Evolutionary conservation across 1,140 invertebrate genomes (phyloP).

Genomic region (Euura saliciscinereae): DNA sequence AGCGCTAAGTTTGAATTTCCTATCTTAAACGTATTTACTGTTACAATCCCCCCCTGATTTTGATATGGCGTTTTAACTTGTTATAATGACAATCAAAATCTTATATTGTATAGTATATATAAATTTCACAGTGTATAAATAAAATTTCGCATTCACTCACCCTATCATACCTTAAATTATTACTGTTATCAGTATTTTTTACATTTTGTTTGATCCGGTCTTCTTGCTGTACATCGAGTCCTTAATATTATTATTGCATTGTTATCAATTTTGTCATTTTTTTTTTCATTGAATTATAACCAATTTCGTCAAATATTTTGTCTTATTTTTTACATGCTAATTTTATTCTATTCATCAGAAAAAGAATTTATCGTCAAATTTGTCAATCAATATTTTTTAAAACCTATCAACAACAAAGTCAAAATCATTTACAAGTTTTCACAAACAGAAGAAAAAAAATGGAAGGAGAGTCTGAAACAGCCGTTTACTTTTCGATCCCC

Average conservation of each 20-base stretch:
- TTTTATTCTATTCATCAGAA: neutral
- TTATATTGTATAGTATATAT: neutral
- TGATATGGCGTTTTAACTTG: too few species aligned
- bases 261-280: neutral
- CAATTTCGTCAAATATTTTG: too few species aligned
- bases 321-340: neutral
- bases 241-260: neutral
- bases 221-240: neutral
- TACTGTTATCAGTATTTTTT: too few species aligned
- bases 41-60: too few species aligned
- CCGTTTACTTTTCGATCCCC: neutral
- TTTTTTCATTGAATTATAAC: too few species aligned
- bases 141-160: neutral
- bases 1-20: too few species aligned
- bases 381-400: neutral
- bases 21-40: too few species aligned
- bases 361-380: neutral
- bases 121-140: neutral
- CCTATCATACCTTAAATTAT: neutral
- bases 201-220: neutral
- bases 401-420: neutral
- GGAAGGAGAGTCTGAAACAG: neutral
- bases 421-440: neutral
- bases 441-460: neutral
- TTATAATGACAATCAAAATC: constrained; percentile 4